Evolutionary conservation across 2,888 invertebrate species (phyloP).

Genomic region (Melanargia galathea): DNA sequence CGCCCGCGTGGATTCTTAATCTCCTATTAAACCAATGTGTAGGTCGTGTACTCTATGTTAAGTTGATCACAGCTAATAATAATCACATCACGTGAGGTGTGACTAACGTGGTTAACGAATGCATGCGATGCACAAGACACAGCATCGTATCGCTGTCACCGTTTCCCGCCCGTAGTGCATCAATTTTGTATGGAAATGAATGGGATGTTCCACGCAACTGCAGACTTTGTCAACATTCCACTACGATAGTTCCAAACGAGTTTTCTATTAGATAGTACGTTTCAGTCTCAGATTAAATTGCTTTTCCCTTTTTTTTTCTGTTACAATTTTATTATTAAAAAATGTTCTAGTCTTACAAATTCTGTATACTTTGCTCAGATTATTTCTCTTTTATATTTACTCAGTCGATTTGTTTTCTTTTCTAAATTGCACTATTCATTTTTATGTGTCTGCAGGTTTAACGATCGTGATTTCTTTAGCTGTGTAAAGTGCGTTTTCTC

Average conservation of each 20-base stretch:
- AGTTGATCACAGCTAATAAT: slow-evolving; percentile 16
- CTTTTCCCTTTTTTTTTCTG: background rate
- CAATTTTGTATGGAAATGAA: slow-evolving; percentile 64
- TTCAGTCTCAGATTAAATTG: background rate
- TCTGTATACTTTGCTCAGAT: background rate
- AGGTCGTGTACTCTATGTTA: background rate
- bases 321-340: background rate
- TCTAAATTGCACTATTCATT: too few relatives aligned
- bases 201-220: slow-evolving; percentile 49
- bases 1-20: too few relatives aligned
- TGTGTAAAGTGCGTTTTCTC: background rate
- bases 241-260: background rate
- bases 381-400: too few relatives aligned
- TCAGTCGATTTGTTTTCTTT: too few relatives aligned
- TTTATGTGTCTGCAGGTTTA: background rate
- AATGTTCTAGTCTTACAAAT: background rate
- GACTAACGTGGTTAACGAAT: slow-evolving; percentile 50
- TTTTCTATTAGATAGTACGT: slow-evolving; percentile 10
- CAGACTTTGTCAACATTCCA: slow-evolving; percentile 39
- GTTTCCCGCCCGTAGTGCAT: slow-evolving; percentile 57
- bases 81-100: slow-evolving; percentile 46
- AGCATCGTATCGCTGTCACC: slow-evolving; percentile 53
- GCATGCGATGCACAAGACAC: slow-evolving; percentile 52
- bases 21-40: background rate
- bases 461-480: background rate